A percentile compares a stretch with the other conserved stretches of the same genome.
These are phyloP conservation scores for Drosophila anomelani DNA, from an alignment of 2,888 invertebrate species.

Conservation along the genomic window DNA sequence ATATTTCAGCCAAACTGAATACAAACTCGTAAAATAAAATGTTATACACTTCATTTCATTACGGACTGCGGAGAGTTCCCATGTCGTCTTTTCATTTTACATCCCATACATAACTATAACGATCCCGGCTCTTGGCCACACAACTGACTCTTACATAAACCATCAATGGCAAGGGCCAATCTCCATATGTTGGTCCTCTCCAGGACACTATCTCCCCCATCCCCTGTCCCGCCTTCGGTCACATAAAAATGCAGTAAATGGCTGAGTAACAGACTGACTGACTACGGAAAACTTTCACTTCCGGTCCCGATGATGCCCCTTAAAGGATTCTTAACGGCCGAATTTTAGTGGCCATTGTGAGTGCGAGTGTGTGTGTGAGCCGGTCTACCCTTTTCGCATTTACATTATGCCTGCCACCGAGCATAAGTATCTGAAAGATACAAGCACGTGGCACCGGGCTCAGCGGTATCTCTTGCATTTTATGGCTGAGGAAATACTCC, in stretches of 20 bases:
- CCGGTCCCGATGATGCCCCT: conserved; percentile 37
- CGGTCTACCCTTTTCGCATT: conserved; percentile 64
- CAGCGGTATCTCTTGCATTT: conserved; percentile 53
- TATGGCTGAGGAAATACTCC: conserved; percentile 52
- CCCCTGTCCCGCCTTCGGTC: conserved; percentile 2
- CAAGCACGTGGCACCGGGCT: conserved; percentile 20
- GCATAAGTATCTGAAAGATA: conserved; percentile 59
- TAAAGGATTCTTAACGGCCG: conserved; percentile 62
- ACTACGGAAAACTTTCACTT: conserved; percentile 51
- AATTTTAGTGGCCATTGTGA: conserved; percentile 68
- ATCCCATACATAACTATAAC: conserved; percentile 18
- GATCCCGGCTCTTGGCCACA: conserved; percentile 20
- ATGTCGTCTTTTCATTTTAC: conserved; percentile 18
- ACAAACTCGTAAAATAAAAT: conserved; percentile 15
- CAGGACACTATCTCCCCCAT: background rate
- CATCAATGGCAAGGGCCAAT: conserved; percentile 42
- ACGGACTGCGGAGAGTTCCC: conserved; percentile 6
- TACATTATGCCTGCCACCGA: conserved; percentile 59
- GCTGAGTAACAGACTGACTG: conserved; percentile 41
- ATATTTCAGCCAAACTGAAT: background rate
- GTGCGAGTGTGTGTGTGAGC: conserved; percentile 16
- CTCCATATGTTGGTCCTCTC: conserved; percentile 12
- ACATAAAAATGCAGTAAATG: conserved; percentile 51
- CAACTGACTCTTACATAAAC: conserved; percentile 36
- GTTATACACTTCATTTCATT: conserved; percentile 11